These are phyloP conservation scores for Adelphocoris suturalis DNA, from an alignment of 2,888 invertebrate genomes.

Conservation along the genomic window DNA sequence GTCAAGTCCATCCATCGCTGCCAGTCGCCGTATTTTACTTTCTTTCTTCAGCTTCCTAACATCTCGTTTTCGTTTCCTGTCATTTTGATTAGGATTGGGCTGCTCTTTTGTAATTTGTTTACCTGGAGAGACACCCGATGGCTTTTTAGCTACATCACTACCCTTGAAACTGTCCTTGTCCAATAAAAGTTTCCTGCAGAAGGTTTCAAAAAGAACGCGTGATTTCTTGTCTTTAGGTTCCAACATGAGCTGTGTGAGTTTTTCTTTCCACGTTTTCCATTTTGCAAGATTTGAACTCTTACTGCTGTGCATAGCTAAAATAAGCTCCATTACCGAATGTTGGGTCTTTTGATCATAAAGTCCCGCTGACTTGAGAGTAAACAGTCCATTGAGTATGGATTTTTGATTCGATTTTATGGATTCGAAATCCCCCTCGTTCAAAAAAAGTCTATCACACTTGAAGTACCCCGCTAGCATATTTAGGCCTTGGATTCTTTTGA, in stretches of 20 bases:
- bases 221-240: constrained; percentile 16
- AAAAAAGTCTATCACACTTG: constrained; percentile 46
- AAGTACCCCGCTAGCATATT: constrained; percentile 19
- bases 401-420: not conserved
- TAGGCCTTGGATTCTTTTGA: constrained; percentile 36
- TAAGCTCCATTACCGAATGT: not conserved
- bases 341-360: constrained; percentile 12
- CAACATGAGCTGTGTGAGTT: constrained; percentile 48
- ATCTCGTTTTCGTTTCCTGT: constrained; percentile 43
- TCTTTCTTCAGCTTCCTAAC: constrained; percentile 65
- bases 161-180: not conserved
- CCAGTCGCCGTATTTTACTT: constrained; percentile 61
- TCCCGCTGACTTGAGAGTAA: not conserved
- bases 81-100: constrained; percentile 48
- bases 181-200: constrained; percentile 50
- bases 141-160: not conserved
- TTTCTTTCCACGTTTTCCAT: constrained; percentile 61
- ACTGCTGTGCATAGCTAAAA: constrained; percentile 18
- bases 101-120: not conserved
- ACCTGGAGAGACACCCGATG: not conserved
- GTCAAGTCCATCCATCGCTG: constrained; percentile 59
- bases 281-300: constrained; percentile 41
- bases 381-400: not conserved
- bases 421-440: not conserved
- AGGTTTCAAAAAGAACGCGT: not conserved